Evolutionary conservation across 2,113 vertebrate species (phyloP), one percentile per base, ranked within the genome.

Genomic region (Pongo pygmaeus): DNA sequence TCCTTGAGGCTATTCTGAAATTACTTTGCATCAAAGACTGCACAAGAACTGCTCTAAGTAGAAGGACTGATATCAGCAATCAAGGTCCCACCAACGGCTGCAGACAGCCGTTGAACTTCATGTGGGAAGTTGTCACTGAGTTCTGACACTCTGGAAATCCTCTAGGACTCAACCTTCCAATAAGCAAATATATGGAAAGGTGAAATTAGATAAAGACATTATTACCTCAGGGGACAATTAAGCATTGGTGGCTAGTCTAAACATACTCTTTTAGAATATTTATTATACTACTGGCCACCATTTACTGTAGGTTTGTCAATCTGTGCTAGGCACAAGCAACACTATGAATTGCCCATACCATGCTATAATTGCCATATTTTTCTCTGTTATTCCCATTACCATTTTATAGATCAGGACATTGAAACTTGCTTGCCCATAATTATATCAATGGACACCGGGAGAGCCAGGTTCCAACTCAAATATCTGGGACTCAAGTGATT

Each of bases 391-490:
- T 35, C 17, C 50, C 6, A 52, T n/a, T 32, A 23, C 61, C 43
- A 30, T 40, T 78, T 35, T 17, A 46, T 4, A 90, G 67, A 38
- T 91, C 75, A 55, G 81, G 67, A 69, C 20, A 30, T 4, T 35
- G 80, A 77, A 77, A 30, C 30, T 75, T 48, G 61, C 27, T 25
- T 83, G 81, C 25, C 22, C n/a, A 6, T 38, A 14, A 17, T 52
- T 50, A 14, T 50, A 48, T 25, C 64, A 7, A 0, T n/a, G 50
- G n/a, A 59, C 38, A 64, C 25, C 7, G 43, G n/a, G n/a, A 69
- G 67, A 64, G 84, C 64, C 75, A 86, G n/a, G 30, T 55, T 88
- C 83, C 83, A 50, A 72, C 13, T 43, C 52, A 55, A 74, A 46
- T 8, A 8, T 55, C n/a, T 83, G 59, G 25, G 27, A 12, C 59